These are phyloP conservation scores for Pimpla rufipes DNA, from an alignment of 2,888 invertebrate genomes.

Conservation along the genomic window DNA sequence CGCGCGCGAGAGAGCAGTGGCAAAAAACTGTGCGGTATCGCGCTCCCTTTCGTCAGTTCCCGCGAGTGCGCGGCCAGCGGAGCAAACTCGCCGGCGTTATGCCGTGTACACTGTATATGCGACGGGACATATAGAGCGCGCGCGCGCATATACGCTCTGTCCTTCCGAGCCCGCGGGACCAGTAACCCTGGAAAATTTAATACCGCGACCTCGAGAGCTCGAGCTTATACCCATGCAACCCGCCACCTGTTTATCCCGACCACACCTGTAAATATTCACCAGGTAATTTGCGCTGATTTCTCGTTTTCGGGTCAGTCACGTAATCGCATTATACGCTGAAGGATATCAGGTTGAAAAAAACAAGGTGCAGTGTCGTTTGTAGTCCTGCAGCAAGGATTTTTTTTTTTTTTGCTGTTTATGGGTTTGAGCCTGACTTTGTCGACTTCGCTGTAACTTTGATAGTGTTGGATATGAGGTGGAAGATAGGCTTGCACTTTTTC, in stretches of 20 bases:
- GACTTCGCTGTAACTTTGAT: too few species aligned
- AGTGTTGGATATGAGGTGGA: too few species aligned
- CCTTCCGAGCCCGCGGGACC: conserved; percentile 35
- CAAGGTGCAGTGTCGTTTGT: not conserved
- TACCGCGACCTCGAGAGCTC: conserved; percentile 41
- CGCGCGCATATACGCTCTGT: conserved; percentile 17
- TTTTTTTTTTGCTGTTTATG: too few species aligned
- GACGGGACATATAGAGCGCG: not conserved
- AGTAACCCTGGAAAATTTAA: conserved; percentile 54
- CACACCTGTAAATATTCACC: conserved; percentile 40
- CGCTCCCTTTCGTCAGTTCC: conserved; percentile 56
- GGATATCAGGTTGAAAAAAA: not conserved
- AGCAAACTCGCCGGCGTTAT: not conserved
- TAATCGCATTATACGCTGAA: not conserved
- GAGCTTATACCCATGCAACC: conserved; percentile 47
- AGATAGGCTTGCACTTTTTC: too few species aligned
- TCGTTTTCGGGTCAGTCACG: conserved; percentile 7
- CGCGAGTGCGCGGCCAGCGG: conserved; percentile 18
- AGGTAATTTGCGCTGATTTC: conserved; percentile 53
- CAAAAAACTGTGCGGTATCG: conserved; percentile 59
- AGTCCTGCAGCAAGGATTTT: not conserved
- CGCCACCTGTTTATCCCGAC: conserved; percentile 48
- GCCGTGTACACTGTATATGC: conserved; percentile 20
- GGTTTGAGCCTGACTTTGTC: too few species aligned
- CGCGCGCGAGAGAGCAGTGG: conserved; percentile 1